Base-by-base conservation (phyloP, 2,113 vertebrate species). In the Scalopus aquaticus region DNA sequence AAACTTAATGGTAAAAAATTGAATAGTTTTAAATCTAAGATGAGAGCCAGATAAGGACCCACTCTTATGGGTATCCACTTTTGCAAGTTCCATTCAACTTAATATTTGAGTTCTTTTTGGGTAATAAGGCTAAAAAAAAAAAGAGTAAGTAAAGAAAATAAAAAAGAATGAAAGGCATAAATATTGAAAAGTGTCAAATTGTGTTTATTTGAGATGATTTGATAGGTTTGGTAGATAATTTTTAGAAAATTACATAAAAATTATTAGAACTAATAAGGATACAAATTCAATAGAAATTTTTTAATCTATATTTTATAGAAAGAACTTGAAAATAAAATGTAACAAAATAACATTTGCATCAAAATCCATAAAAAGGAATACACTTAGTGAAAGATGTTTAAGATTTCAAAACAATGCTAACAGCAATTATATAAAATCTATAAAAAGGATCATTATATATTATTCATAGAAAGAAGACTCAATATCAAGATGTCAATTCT, bases 301-400 rank as follows among this genome's bases (percentile, higher is more conserved):
- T 74, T 65, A 78, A 87, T 62, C 72, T 87, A 32, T 72, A 42
- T 64, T 51, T 44, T 60, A 90, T 3, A 81, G 24, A 67, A 91
- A 88, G 44, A 44, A 56, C 64, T 93, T 79, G 56, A 69, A 91
- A 84, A 74, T 35, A 76, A 84, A 73, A 88, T 79, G 28, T 83
- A 79, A 79, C 46, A 58, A 26, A 84, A 88, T 22, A 87, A 28
- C 1, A 70, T 37, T 42, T 58, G 19, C 24, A 58, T 58, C 35
- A 88, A 60, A 85, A 76, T 74, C 22, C 28, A 85, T 49, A 74
- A 84, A 44, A 13, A 51, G 64, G 35, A 80, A 46, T 70, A 65
- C 62, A 72, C 77, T 74, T 70, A 70, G 17, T 6, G 74, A 81
- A 81, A 42, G 20, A 70, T 77, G 4, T 58, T 72, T 11, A 44